A percentile compares a stretch with the other conserved stretches of the same genome.
These are phyloP conservation scores for Agrochola macilenta DNA, from an alignment of 2,888 invertebrate species.

Conservation along the genomic window DNA sequence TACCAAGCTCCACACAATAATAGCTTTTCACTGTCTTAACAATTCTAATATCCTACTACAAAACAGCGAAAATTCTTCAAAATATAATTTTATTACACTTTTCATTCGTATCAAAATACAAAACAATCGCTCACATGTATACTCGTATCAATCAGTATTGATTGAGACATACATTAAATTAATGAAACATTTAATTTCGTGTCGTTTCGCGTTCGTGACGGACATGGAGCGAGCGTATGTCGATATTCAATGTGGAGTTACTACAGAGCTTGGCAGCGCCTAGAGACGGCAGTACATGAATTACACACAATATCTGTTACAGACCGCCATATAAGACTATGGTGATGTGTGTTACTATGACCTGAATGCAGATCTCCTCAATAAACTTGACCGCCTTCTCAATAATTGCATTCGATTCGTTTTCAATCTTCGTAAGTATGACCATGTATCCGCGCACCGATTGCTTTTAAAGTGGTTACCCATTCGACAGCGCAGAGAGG, in stretches of 20 bases:
- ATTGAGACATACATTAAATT: conserved; percentile 25
- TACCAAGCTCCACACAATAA: neutral
- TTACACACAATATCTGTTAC: no score
- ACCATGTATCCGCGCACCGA: no score
- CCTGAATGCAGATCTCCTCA: no score
- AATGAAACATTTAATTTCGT: conserved; percentile 34
- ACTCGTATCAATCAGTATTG: conserved; percentile 10
- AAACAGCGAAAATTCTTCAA: neutral
- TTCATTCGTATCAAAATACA: neutral
- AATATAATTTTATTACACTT: neutral
- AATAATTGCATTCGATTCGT: no score
- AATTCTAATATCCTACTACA: neutral
- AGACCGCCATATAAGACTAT: no score
- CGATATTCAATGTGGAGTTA: conserved; percentile 11
- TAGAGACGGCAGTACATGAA: no score
- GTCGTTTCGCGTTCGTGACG: neutral
- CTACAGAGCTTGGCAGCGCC: neutral
- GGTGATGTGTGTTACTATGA: no score
- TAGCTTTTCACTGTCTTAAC: neutral
- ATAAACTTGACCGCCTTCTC: no score
- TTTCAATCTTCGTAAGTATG: no score
- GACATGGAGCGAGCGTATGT: neutral
- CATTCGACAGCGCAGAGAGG: no score
- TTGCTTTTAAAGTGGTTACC: no score
- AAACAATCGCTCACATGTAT: neutral